These are phyloP conservation scores for Platyura marginata DNA, from an alignment of 1,140 invertebrate genomes.

Conservation along the genomic window DNA sequence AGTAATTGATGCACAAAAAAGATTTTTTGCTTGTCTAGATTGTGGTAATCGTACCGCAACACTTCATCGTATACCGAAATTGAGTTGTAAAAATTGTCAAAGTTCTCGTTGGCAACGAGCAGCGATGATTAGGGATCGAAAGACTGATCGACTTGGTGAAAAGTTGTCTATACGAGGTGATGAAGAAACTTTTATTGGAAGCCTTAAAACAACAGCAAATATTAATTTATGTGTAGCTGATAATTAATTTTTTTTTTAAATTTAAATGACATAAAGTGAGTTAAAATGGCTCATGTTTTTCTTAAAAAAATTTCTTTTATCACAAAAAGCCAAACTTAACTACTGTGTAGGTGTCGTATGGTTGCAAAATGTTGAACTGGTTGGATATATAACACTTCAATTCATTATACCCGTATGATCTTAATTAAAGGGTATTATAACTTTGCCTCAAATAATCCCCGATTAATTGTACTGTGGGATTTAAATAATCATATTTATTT, in stretches of 20 bases:
- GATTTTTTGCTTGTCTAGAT: conserved; percentile 79
- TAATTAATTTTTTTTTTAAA: conserved; percentile 1
- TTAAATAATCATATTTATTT: no score
- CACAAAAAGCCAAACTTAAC: no score
- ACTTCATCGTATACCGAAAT: conserved; percentile 55
- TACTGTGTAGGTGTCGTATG: no score
- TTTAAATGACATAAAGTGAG: no score
- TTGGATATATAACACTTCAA: no score
- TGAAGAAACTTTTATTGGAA: conserved; percentile 48
- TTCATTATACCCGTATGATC: no score
- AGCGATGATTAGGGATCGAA: conserved; percentile 61
- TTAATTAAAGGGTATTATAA: no score
- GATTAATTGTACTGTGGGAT: no score
- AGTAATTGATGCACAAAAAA: conserved; percentile 58
- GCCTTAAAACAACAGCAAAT: conserved; percentile 33
- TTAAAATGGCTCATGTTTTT: no score
- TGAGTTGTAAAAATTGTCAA: conserved; percentile 59
- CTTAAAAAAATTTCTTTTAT: no score
- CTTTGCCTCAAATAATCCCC: no score
- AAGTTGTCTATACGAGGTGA: conserved; percentile 49
- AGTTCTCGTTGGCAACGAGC: conserved; percentile 54
- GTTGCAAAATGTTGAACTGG: no score
- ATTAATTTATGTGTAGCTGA: conserved; percentile 47
- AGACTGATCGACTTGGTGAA: conserved; percentile 27
- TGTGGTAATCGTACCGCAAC: conserved; percentile 67